Evolutionary conservation across 2,113 vertebrate species (phyloP).

Genomic region (Glaucidium brasilianum): DNA sequence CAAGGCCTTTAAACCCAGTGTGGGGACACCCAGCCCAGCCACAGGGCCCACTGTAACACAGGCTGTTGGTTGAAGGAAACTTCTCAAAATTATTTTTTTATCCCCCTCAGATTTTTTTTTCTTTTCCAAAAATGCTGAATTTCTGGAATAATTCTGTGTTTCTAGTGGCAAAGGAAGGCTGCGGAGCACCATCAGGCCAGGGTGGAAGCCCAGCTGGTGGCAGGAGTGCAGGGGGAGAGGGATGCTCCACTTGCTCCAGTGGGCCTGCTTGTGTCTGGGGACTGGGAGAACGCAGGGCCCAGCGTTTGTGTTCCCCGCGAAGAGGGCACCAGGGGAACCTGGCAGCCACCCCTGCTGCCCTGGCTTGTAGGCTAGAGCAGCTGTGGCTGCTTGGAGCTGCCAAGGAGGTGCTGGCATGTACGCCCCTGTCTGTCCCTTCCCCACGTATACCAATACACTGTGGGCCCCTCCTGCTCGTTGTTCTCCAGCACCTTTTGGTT

Average conservation of each 20-base stretch:
- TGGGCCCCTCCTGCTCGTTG: not conserved
- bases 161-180: not conserved
- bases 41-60: not conserved
- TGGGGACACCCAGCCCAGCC: not conserved
- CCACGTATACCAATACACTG: too few species aligned
- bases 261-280: not conserved
- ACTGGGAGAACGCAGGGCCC: not conserved
- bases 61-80: not conserved
- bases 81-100: not conserved
- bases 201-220: not conserved
- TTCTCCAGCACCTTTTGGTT: not conserved
- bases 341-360: not conserved
- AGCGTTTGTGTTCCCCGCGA: rapidly evolving
- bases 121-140: not conserved
- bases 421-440: not conserved
- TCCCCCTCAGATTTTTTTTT: not conserved
- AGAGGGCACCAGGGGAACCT: not conserved
- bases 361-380: not conserved
- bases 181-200: not conserved
- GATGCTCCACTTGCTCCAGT: not conserved
- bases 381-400: not conserved
- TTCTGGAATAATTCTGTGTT: not conserved
- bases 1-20: not conserved
- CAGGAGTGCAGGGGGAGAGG: not conserved
- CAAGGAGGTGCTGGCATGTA: not conserved